Conservation (phyloP, 1,140 invertebrate genomes). For the Drosophila teissieri region DNA sequence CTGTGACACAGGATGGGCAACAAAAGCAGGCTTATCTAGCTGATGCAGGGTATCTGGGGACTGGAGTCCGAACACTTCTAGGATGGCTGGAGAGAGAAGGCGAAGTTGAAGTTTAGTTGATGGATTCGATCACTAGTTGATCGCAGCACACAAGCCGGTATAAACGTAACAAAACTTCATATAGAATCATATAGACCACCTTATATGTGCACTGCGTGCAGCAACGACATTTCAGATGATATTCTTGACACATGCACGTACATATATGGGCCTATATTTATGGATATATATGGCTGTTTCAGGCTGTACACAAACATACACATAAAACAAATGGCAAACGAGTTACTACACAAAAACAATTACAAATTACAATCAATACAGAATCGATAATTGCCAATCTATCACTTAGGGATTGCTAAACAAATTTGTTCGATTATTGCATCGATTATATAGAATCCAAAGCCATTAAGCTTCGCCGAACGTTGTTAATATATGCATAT, state of each 20-base stretch:
- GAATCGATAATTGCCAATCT: conserved; percentile 1
- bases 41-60: background rate
- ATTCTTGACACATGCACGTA: background rate
- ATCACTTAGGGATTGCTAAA: background rate
- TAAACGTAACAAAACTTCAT: conserved; percentile 30
- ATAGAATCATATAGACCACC: conserved; percentile 1
- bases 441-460: conserved; percentile 8
- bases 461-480: conserved; percentile 1
- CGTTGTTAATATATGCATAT: background rate
- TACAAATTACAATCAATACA: conserved; percentile 7
- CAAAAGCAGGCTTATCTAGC: conserved; percentile 16
- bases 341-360: conserved; percentile 42
- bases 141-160: conserved; percentile 1
- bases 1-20: conserved; percentile 17
- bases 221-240: background rate
- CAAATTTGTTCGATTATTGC: background rate
- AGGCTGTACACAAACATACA: conserved; percentile 24
- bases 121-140: conserved; percentile 28
- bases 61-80: conserved; percentile 12
- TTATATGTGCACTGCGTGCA: background rate
- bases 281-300: conserved; percentile 31
- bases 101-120: conserved; percentile 10
- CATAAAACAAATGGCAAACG: conserved; percentile 48
- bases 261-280: background rate
- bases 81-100: conserved; percentile 23